Evolutionary conservation across 2,113 vertebrate species (phyloP), one percentile per base, ranked within the genome.

Genomic region (Mixornis gularis): DNA sequence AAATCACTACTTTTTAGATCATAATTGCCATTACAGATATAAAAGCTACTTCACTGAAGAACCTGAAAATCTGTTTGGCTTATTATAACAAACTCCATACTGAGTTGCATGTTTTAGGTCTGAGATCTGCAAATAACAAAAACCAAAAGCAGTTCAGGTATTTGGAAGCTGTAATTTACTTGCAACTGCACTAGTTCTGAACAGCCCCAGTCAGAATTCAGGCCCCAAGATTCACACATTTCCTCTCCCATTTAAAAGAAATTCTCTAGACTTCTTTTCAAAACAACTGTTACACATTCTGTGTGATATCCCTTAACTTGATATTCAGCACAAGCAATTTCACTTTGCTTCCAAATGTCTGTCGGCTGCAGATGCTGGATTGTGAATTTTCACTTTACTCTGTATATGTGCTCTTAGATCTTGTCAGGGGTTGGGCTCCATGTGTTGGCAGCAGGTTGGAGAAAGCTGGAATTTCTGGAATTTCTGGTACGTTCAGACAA

Each of bases 161-260:
- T 13, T 72, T 34, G 30, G 38, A 12, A 29, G 17, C 0, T 46
- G 29, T 6, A 48, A 63, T 44, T 80, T 36, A 66, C 17, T 66
- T n/a, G 3, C 8, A 79, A n/a, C 19, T 52, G 40, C 19, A 7
- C 24, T 13, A 34, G 17, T 13, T 40, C 55, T 73, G 51, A 68
- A 17, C 0, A 2, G 25, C 21, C 38, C 5, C 63, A 53, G 27
- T 17, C 6, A 4, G 46, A 85, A 52, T 7, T 3, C 0, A 0
- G 8, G 34, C 13, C 29, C 30, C 24, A 32, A 59, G 36, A 80
- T 29, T 20, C 17, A 22, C n/a, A 29, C 0, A 9, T 30, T 76
- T 85, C 38, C 29, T 8, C 14, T 63, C 25, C 15, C 11, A 20
- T 41, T 87, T 71, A 56, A 60, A 76, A 49, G 0, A 12, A 40